A percentile compares a stretch with the other conserved stretches of the same genome.
Evolutionary conservation across 2,113 vertebrate species (phyloP).

Genomic region (Sander lucioperca): DNA sequence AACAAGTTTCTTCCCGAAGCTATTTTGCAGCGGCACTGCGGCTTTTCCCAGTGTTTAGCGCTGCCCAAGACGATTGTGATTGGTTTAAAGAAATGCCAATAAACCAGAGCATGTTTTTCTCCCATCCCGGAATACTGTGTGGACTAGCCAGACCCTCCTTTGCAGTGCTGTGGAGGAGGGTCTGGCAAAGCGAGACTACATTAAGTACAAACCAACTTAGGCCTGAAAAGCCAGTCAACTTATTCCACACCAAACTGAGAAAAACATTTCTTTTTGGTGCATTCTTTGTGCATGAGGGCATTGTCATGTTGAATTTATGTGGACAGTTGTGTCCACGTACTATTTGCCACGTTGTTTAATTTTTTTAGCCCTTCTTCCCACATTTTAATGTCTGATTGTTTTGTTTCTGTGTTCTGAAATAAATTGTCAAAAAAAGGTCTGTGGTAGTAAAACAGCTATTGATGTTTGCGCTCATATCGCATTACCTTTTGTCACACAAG

Average conservation of each 20-base stretch:
- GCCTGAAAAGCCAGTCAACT: too few relatives aligned
- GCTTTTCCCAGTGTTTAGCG: too few relatives aligned
- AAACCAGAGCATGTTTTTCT: too few relatives aligned
- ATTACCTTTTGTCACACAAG: constrained; percentile 3
- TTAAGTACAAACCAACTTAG: not conserved
- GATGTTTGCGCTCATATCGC: not conserved
- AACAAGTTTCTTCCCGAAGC: too few relatives aligned
- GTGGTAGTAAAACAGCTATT: not conserved
- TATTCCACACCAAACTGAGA: not conserved
- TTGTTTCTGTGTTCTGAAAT: not conserved
- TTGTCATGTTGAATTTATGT: too few relatives aligned
- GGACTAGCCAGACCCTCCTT: too few relatives aligned
- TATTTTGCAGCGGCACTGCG: too few relatives aligned
- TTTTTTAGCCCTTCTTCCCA: not conserved
- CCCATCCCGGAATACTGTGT: too few relatives aligned
- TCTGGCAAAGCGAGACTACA: too few relatives aligned
- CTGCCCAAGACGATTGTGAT: too few relatives aligned
- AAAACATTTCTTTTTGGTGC: not conserved
- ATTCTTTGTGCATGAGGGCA: not conserved
- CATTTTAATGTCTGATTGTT: not conserved
- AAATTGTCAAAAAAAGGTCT: not conserved
- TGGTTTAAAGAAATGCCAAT: too few relatives aligned
- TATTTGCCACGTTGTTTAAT: not conserved
- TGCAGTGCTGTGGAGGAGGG: too few relatives aligned
- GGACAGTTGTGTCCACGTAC: not conserved